Percentiles rank a stretch among this genome's conserved stretches.
These are phyloP conservation scores for Arothron firmamentum DNA, from an alignment of 2,113 vertebrate genomes.

Conservation along the genomic window DNA sequence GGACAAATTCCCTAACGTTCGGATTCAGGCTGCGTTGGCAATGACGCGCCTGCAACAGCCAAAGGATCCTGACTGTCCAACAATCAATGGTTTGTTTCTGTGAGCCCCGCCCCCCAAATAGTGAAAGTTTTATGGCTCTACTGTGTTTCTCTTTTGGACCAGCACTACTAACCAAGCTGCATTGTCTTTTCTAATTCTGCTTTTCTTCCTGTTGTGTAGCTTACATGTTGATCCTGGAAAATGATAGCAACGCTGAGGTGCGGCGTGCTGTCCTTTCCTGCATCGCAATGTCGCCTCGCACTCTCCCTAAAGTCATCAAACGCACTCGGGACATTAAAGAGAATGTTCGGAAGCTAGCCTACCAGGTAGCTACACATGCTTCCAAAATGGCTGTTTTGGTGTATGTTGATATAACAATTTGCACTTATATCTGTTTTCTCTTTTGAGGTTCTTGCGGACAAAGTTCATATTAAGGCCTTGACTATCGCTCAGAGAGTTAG, in stretches of 20 bases:
- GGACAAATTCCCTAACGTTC: conserved; percentile 92
- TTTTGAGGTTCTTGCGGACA: conserved; percentile 88
- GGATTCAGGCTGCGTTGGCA: conserved; percentile 91
- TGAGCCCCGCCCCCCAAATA: too few relatives aligned
- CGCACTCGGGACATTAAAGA: conserved; percentile 91
- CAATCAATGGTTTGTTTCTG: conserved; percentile 77
- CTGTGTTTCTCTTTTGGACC: not conserved
- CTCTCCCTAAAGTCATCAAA: conserved; percentile 84
- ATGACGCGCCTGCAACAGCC: conserved; percentile 93
- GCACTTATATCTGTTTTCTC: conserved; percentile 3
- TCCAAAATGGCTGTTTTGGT: not conserved
- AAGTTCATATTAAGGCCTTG: conserved; percentile 88
- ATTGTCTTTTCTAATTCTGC: not conserved
- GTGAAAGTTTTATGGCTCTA: not conserved
- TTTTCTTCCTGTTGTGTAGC: conserved; percentile 70
- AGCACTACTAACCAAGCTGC: not conserved
- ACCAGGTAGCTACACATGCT: conserved; percentile 76
- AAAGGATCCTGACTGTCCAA: conserved; percentile 84
- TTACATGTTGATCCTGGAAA: conserved; percentile 85
- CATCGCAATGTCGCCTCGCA: conserved; percentile 84
- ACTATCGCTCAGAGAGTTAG: conserved; percentile 92
- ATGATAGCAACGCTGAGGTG: conserved; percentile 89
- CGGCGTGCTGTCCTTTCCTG: conserved; percentile 90
- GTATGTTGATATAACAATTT: not conserved
- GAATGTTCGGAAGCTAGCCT: conserved; percentile 86